These are phyloP conservation scores for Agrilus mali DNA, from an alignment of 2,888 invertebrate genomes.

Conservation along the genomic window DNA sequence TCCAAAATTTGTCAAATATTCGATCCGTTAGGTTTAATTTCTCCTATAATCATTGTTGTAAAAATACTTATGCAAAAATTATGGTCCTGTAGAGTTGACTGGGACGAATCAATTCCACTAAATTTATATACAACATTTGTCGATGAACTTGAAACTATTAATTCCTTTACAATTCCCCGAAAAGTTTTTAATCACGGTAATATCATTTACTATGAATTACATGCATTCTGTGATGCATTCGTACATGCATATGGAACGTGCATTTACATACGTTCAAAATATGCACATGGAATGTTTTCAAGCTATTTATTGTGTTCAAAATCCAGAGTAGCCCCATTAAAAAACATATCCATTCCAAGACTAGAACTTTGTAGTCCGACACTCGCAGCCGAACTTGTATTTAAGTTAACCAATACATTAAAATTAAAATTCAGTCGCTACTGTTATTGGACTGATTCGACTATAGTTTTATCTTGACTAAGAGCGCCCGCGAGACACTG, in stretches of 20 bases:
- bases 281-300: constrained; percentile 1
- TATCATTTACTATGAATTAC: constrained; percentile 5
- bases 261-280: constrained; percentile 13
- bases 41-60: too few species aligned
- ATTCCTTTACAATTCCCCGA: constrained; percentile 7
- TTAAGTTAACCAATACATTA: constrained; percentile 2
- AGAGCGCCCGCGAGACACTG: constrained; percentile 1
- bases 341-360: constrained; percentile 13
- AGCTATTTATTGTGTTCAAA: constrained; percentile 13
- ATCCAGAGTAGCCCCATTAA: constrained; percentile 17
- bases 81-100: too few species aligned
- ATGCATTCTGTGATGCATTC: constrained; percentile 13
- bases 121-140: neutral
- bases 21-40: too few species aligned
- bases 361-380: constrained; percentile 13
- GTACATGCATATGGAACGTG: constrained; percentile 14
- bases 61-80: too few species aligned
- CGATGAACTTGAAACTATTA: constrained; percentile 4
- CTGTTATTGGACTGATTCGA: constrained; percentile 7
- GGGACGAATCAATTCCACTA: too few species aligned
- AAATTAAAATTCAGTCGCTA: constrained; percentile 3
- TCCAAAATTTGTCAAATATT: too few species aligned
- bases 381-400: constrained; percentile 10
- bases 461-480: constrained; percentile 7
- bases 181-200: constrained; percentile 1